Base-by-base conservation (phyloP, 2,888 invertebrate genomes). In the Hydrotaea cyrtoneurina region DNA sequence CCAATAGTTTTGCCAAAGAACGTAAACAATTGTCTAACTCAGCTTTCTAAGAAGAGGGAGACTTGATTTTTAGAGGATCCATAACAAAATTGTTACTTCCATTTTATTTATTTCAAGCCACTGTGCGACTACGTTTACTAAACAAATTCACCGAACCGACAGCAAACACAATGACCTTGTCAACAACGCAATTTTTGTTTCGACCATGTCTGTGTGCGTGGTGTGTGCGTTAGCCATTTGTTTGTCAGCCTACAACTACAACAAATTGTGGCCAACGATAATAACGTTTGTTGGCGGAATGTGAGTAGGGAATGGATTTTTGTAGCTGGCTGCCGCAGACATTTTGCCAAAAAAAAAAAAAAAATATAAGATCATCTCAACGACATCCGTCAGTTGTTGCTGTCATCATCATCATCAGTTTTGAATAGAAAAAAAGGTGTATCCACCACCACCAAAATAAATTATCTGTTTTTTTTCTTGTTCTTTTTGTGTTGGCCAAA, bases 111-210 rank as follows among this genome's bases (percentile, higher is more conserved):
- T 39, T 39, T 39, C 39, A 1, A 39, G 5, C 43, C 23, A 69
- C 69, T 69, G 69, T 69, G 15, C 46, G 0, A 7, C 13, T 15
- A 43, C 8, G 39, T 8, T 46, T 23, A 26, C 36, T 31, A 74
- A 46, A 46, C 46, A 19, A 31, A 46, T 43, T 57, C 19, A 21
- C 62, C 17, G 8, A 69, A 31, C 13, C 78, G 26, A 26, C 26
- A 46, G 46, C 62, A 62, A 82, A 80, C 5, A 62, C 72, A 84
- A 74, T 74, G 86, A 85, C 86, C 86, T 86, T 86, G 85, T 81
- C 79, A 80, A 77, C 80, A 80, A 80, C 80, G 80, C 69, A 50
- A 62, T 64, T 73, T 59, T 39, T 80, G 71, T 43, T 73, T 36
- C 5, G 17, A 11, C 59, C 39, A 1, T 57, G 10, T 64, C 62